Evolutionary conservation across 2,888 invertebrate genomes (phyloP).

Genomic region (Anticlea derivata): DNA sequence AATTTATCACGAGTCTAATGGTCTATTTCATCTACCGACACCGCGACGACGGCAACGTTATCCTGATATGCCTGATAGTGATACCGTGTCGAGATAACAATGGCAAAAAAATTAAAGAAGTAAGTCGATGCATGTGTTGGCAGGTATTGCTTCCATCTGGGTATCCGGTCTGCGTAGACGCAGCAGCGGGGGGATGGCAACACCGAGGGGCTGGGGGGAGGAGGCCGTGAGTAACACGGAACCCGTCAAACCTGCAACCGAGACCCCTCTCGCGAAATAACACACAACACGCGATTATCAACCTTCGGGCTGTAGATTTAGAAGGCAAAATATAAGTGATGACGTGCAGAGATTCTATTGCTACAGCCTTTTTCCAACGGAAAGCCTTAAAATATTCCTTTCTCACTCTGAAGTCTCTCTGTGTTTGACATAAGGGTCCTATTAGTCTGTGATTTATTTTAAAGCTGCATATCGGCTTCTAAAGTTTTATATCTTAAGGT

Average conservation of each 20-base stretch:
- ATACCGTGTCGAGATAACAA: not conserved
- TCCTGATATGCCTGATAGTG: no score
- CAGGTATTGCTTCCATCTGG: conserved; percentile 52
- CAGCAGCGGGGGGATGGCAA: conserved; percentile 39
- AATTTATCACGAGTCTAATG: no score
- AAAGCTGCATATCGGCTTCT: not conserved
- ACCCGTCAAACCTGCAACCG: conserved; percentile 77
- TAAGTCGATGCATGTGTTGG: conserved; percentile 42
- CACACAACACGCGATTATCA: conserved; percentile 33
- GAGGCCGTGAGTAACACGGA: conserved; percentile 73
- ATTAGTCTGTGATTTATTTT: conserved; percentile 55
- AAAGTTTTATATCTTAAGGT: conserved; percentile 24
- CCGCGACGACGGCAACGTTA: no score
- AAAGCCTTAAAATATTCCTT: conserved; percentile 62
- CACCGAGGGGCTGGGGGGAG: conserved; percentile 42
- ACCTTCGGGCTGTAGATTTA: conserved; percentile 26
- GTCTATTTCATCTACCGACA: no score
- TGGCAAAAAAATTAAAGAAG: conserved; percentile 9
- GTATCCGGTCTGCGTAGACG: conserved; percentile 58
- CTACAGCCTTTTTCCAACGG: conserved; percentile 57
- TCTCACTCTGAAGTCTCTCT: conserved; percentile 64
- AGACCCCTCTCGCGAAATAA: conserved; percentile 72
- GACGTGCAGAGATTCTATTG: conserved; percentile 54
- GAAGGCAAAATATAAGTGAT: conserved; percentile 10
- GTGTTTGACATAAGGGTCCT: conserved; percentile 63